phyloP scores from a whole-genome alignment of 2,113 vertebrate genomes.

The Barnardius zonarius region DNA sequence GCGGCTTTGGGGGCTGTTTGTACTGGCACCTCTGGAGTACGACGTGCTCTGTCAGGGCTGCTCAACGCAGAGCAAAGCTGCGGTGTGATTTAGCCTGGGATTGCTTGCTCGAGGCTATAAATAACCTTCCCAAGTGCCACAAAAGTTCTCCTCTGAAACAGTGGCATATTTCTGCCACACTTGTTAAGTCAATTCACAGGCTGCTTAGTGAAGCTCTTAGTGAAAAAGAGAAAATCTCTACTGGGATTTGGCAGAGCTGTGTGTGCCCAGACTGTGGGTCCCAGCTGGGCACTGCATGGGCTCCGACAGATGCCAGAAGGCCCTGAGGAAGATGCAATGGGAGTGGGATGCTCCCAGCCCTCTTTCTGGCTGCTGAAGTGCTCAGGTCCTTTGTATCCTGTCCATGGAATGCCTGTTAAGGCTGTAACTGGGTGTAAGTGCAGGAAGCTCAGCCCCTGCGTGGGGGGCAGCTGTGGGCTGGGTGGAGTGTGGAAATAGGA shows the following conservation, averaged over 20 bases:
- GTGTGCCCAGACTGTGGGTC: background rate
- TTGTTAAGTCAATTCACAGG: background rate
- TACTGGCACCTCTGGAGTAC: background rate
- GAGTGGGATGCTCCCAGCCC: background rate
- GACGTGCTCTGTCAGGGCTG: background rate
- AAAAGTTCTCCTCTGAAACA: background rate
- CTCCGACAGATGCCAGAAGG: background rate
- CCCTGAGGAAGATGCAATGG: rapidly evolving
- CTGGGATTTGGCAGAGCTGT: background rate
- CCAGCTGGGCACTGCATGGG: rapidly evolving
- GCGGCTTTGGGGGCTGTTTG: conserved; percentile 40
- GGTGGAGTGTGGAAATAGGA: rapidly evolving
- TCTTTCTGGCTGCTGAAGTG: background rate
- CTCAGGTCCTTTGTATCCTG: rapidly evolving
- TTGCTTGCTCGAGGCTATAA: conserved; percentile 41
- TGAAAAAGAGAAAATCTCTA: background rate
- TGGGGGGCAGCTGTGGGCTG: background rate
- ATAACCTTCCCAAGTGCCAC: conserved; percentile 46
- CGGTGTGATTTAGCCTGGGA: background rate
- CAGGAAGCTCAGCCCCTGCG: background rate
- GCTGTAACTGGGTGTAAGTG: background rate
- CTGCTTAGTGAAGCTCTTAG: background rate
- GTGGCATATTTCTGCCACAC: conserved; percentile 27
- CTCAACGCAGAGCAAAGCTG: conserved; percentile 23
- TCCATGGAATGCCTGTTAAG: rapidly evolving